Evolutionary conservation across 2,113 vertebrate genomes (phyloP).

Genomic region (Anoura caudifer): DNA sequence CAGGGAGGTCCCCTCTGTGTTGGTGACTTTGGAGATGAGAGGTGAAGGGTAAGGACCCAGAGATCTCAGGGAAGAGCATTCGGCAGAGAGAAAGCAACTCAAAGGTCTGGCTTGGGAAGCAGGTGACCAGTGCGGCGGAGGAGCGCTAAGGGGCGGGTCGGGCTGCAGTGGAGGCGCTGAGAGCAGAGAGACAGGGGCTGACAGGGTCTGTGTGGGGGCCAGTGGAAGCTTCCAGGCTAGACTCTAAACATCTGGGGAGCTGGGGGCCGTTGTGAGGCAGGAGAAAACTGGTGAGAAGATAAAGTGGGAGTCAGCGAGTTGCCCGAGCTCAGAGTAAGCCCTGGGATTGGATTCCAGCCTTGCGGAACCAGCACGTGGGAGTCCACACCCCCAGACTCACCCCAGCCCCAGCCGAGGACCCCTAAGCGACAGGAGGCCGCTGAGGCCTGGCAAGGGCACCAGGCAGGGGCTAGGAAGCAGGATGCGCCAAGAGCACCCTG

Average conservation of each 20-base stretch:
- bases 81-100: neutral
- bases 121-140: neutral
- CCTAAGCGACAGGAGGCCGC: neutral
- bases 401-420: neutral
- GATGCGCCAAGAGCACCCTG: neutral
- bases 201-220: neutral
- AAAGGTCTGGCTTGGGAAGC: neutral
- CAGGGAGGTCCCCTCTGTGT: neutral
- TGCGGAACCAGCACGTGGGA: too few species aligned
- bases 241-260: neutral
- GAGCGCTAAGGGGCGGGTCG: neutral
- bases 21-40: neutral
- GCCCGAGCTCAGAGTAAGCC: neutral
- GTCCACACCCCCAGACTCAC: neutral
- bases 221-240: neutral
- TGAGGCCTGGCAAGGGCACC: neutral
- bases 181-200: neutral
- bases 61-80: neutral
- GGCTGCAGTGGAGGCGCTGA: rapidly evolving
- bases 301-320: neutral
- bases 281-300: neutral
- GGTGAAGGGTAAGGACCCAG: neutral
- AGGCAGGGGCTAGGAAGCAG: neutral
- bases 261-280: neutral
- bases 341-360: neutral